Conservation (phyloP, 2,888 invertebrate species). For the Brenthis ino region DNA sequence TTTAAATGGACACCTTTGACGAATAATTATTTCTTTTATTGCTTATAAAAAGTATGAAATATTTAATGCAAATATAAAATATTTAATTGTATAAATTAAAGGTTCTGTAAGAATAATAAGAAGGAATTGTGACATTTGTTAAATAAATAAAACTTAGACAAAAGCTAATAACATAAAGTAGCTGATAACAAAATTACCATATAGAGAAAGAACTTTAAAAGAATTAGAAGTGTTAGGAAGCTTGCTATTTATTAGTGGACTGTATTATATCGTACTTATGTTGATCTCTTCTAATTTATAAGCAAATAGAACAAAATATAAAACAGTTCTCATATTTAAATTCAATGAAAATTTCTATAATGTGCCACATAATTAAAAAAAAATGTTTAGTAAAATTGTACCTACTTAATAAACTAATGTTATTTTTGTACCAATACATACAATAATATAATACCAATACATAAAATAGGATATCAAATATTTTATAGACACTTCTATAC, state of each 20-base stretch:
- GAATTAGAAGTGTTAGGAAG: background rate
- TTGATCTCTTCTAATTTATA: constrained; percentile 18
- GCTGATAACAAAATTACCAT: background rate
- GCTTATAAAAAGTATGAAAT: background rate
- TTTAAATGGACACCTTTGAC: constrained; percentile 70
- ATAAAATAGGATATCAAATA: too few relatives aligned
- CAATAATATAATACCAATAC: too few relatives aligned
- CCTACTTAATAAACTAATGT: background rate
- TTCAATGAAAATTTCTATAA: background rate
- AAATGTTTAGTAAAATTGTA: background rate
- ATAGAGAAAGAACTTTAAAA: background rate
- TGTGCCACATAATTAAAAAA: background rate
- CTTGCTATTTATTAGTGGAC: background rate
- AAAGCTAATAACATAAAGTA: background rate
- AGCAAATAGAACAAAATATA: background rate
- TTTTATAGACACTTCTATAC: too few relatives aligned
- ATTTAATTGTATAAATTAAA: too few relatives aligned
- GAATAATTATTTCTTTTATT: constrained; percentile 12
- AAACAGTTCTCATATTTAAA: background rate
- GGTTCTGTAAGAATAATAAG: background rate
- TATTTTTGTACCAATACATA: background rate
- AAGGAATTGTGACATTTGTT: background rate
- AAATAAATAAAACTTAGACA: background rate
- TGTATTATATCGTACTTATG: background rate
- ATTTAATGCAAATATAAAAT: background rate